Evolutionary conservation across 2,888 invertebrate genomes (phyloP), one percentile per base, ranked within the genome.

Genomic region (Cephus spinipes): DNA sequence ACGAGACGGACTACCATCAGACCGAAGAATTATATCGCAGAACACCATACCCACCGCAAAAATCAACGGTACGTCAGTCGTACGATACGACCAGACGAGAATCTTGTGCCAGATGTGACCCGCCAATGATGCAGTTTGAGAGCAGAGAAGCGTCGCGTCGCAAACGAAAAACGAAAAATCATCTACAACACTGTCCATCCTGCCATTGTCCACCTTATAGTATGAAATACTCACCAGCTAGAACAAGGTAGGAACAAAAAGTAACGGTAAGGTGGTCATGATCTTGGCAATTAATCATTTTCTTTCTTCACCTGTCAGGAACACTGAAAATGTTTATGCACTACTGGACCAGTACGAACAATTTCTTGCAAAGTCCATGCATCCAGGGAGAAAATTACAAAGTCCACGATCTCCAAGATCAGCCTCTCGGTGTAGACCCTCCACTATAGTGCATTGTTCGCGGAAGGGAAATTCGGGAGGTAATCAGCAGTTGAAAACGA

Each of bases 181-280:
- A 83, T 68, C 31, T 77, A 68, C 85, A 82, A 12, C 83, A 84
- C 40, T 86, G 85, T 35, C 83, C 84, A 0, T 83, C 85, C 1
- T 87, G 85, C 68, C 81, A 84, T 31, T 84, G 84, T 23, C 81
- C 81, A 4, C 76, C 79, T 1, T 80, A 83, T 6, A 40, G 69
- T 9, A 35, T 75, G 73, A 84, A 73, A 74, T 80, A 80, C 30
- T 77, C 79, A 9, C 33, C 76, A 11, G 75, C 73, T 30, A 81
- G 69, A 69, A 55, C 76, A 32, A 81, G 80, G 86, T 83, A 80
- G 75, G 35, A 35, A 35, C 35, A 35, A 3, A 35, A 35, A 11
- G 79, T 68, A 31, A 76, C 15, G 15, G 55, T 23, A 23, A 55
- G 23, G 6, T 23, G 23, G 2, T 55, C 23, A 23, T 23, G 4